These are phyloP conservation scores for Daktulosphaira vitifoliae DNA, from an alignment of 1,140 invertebrate species.

Conservation along the genomic window DNA sequence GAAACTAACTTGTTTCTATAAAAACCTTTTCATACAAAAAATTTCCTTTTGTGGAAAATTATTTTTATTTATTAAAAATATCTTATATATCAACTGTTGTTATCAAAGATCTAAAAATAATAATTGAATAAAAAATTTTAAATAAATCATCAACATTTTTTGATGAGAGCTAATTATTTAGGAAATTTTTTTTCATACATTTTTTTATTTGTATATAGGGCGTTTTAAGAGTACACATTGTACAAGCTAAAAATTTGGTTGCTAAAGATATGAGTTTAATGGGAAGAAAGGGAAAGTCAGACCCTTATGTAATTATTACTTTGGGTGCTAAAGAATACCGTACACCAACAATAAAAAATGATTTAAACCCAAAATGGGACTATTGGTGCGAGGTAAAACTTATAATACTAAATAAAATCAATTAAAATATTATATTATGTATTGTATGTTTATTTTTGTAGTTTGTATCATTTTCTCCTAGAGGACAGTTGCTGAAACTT, in stretches of 20 bases:
- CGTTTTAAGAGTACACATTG: slow-evolving; percentile 73
- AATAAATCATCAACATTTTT: too few relatives aligned
- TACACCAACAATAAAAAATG: slow-evolving; percentile 83
- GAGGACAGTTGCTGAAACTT: slow-evolving; percentile 11
- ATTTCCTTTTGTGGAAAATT: background rate
- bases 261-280: slow-evolving; percentile 83
- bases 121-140: background rate
- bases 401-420: background rate
- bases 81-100: too few relatives aligned
- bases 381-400: slow-evolving; percentile 78
- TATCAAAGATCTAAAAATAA: too few relatives aligned
- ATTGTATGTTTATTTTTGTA: slow-evolving; percentile 7
- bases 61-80: too few relatives aligned
- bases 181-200: slow-evolving; percentile 4
- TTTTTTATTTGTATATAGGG: slow-evolving; percentile 49
- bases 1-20: too few relatives aligned
- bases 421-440: slow-evolving; percentile 12
- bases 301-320: slow-evolving; percentile 82
- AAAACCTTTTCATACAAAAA: too few relatives aligned
- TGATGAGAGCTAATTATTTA: background rate
- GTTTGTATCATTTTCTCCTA: slow-evolving; percentile 26
- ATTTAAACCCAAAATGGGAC: slow-evolving; percentile 88
- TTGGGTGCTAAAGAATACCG: slow-evolving; percentile 82
- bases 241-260: slow-evolving; percentile 89
- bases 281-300: slow-evolving; percentile 91